Evolutionary conservation across 2,888 invertebrate genomes (phyloP).

Genomic region (Unio pictorum): DNA sequence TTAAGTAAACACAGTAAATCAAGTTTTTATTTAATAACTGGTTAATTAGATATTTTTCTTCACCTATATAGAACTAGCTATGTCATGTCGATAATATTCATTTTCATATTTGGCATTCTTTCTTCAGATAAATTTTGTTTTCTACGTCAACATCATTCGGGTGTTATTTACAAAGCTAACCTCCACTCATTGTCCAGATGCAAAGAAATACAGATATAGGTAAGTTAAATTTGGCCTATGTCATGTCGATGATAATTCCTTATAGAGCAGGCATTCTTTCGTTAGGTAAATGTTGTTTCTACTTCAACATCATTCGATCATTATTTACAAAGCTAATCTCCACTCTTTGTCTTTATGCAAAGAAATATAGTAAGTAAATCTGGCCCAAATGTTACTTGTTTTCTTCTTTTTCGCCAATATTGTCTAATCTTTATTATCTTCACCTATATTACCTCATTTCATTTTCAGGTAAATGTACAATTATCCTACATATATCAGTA

Average conservation of each 20-base stretch:
- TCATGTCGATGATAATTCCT: too few relatives aligned
- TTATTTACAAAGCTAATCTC: constrained; percentile 73
- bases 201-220: constrained; percentile 78
- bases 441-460: too few relatives aligned
- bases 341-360: constrained; percentile 77
- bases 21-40: too few relatives aligned
- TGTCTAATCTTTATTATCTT: too few relatives aligned
- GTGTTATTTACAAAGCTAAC: constrained; percentile 74
- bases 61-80: too few relatives aligned
- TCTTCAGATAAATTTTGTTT: constrained; percentile 78
- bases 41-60: too few relatives aligned
- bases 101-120: constrained; percentile 11
- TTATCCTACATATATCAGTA: too few relatives aligned
- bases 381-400: too few relatives aligned
- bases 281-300: constrained; percentile 78
- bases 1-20: too few relatives aligned
- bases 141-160: constrained; percentile 79
- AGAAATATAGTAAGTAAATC: constrained; percentile 76
- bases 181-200: constrained; percentile 77
- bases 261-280: constrained; percentile 34
- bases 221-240: constrained; percentile 52
- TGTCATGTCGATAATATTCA: too few relatives aligned
- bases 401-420: too few relatives aligned
- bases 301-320: constrained; percentile 79
- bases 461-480: too few relatives aligned